A percentile compares a stretch with the other conserved stretches of the same genome.
These are phyloP conservation scores for Villa cingulata DNA, from an alignment of 2,888 invertebrate genomes.

Conservation along the genomic window DNA sequence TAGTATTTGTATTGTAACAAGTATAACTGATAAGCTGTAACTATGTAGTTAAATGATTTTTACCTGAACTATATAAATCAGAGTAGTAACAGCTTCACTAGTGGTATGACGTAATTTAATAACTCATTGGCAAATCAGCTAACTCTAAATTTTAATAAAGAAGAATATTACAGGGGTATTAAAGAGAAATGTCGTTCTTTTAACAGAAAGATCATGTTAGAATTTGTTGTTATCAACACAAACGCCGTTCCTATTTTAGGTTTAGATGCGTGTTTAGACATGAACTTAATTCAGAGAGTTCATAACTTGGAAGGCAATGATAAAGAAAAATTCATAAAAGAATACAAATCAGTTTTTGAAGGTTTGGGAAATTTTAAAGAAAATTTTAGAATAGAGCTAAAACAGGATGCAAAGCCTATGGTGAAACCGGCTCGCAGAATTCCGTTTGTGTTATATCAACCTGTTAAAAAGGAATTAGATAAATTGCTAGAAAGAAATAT, in stretches of 20 bases:
- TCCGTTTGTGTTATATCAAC: not conserved
- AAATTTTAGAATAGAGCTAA: slow-evolving; percentile 3
- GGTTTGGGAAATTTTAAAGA: slow-evolving; percentile 1
- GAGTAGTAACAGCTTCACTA: too few relatives aligned
- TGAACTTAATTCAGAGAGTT: not conserved
- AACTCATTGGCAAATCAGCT: too few relatives aligned
- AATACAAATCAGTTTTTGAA: not conserved
- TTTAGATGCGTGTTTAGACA: not conserved
- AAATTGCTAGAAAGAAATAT: not conserved
- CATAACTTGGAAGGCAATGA: not conserved
- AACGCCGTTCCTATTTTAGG: slow-evolving; percentile 3
- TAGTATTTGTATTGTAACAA: too few relatives aligned
- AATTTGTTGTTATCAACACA: slow-evolving; percentile 1
- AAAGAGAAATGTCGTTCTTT: not conserved
- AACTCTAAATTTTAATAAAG: too few relatives aligned
- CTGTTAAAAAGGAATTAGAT: slow-evolving; percentile 1
- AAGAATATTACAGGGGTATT: too few relatives aligned
- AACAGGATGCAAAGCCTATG: not conserved
- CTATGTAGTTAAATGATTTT: too few relatives aligned
- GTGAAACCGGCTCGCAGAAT: not conserved
- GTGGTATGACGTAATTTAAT: too few relatives aligned
- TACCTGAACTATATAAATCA: too few relatives aligned
- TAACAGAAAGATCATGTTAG: not conserved
- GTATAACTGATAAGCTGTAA: too few relatives aligned
- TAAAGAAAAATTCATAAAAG: not conserved